Evolutionary conservation across 2,888 invertebrate genomes (phyloP).

Genomic region (Elysia crispata): DNA sequence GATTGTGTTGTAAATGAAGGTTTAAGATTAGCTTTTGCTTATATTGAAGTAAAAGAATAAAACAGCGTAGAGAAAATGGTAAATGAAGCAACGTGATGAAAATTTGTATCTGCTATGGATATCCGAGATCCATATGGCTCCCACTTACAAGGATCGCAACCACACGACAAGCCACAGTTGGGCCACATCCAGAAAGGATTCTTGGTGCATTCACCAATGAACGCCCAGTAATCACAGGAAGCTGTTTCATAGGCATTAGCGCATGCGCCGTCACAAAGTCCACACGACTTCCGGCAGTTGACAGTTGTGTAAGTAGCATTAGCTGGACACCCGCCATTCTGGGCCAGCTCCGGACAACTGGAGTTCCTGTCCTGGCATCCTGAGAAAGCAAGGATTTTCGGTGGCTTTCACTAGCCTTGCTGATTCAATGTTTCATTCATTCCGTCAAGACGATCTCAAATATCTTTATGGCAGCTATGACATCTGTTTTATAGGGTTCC

Average conservation of each 20-base stretch:
- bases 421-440: no score
- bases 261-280: conserved; percentile 56
- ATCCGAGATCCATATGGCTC: no score
- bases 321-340: conserved; percentile 58
- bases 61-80: no score
- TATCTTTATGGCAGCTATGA: no score
- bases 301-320: conserved; percentile 64
- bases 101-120: no score
- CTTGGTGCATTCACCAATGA: conserved; percentile 57
- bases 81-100: no score
- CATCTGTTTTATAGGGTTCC: no score
- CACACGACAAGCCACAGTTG: conserved; percentile 64
- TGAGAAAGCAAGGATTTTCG: background rate
- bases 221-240: conserved; percentile 61
- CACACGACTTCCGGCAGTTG: conserved; percentile 61
- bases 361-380: background rate
- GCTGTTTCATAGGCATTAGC: conserved; percentile 50
- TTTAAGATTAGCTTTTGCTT: no score
- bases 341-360: conserved; percentile 53
- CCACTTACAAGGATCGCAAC: conserved; percentile 60
- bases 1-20: no score
- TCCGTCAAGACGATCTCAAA: no score
- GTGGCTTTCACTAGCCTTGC: background rate
- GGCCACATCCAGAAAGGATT: conserved; percentile 64
- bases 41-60: no score